phyloP scores from a whole-genome alignment of 2,113 vertebrate species.

The Bambusicola thoracicus region DNA sequence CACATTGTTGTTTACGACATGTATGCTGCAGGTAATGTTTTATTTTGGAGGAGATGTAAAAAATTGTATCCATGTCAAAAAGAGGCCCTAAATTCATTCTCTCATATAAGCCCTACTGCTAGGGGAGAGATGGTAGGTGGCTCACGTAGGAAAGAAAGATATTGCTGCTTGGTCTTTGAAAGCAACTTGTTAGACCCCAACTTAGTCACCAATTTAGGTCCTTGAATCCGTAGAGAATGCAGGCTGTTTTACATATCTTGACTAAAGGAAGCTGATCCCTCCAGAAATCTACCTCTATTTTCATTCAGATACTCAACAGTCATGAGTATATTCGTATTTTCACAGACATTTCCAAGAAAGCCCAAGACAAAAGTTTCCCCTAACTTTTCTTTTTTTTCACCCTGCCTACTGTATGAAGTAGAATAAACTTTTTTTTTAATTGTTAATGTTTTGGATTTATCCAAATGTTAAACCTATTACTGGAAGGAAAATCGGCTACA shows the following conservation, averaged over 20 bases:
- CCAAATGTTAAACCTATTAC: background rate
- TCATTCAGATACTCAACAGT: background rate
- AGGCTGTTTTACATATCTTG: background rate
- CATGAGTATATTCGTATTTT: background rate
- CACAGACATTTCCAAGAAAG: background rate
- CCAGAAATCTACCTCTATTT: background rate
- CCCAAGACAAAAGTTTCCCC: rapidly evolving
- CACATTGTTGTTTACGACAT: background rate
- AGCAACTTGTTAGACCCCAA: background rate
- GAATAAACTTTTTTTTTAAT: background rate
- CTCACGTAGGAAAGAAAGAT: background rate
- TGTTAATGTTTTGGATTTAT: background rate
- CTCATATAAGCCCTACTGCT: background rate
- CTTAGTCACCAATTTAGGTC: background rate
- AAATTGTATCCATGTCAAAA: background rate
- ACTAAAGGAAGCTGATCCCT: background rate
- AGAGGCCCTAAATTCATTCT: background rate
- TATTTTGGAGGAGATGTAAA: background rate
- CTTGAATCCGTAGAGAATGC: background rate
- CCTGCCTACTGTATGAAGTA: background rate
- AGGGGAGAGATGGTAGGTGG: background rate
- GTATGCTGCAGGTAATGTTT: background rate
- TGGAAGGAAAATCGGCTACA: background rate
- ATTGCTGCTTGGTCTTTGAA: background rate
- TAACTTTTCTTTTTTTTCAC: background rate